Evolutionary conservation across 2,888 invertebrate genomes (phyloP), one percentile per base, ranked within the genome.

Genomic region (Leptinotarsa rubiginosa): DNA sequence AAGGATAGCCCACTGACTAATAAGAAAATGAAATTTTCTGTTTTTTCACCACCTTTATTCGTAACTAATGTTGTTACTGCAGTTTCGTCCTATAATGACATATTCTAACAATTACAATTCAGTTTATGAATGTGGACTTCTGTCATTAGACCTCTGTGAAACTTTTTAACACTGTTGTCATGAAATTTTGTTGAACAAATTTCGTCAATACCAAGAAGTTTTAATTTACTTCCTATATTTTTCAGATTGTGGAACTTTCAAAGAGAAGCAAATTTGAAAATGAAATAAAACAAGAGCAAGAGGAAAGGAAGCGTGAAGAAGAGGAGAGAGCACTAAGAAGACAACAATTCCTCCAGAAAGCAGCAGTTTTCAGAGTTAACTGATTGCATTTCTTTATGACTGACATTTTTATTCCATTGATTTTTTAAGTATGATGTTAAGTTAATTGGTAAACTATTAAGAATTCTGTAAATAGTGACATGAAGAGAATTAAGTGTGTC

Each of bases 211-310:
- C 10, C 10, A 41, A 41, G 7, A 41, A 41, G 10, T 41, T 10
- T 2, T 10, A 3, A 41, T 41, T 41, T 10, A 3, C 41, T 4
- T 41, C 2, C 41, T 41, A 41, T 10, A 41, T 41, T 59, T 88
- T 88, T 49, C 86, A 94, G 93, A 97, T 98, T 83, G 95, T 95
- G 84, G 94, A 96, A 84, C 91, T 96, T 77, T 88, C 93, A 13
- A 93, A 93, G 83, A 91, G 93, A 73, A 96, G 93, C 85, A 96
- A 96, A 89, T 97, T 97, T 88, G 97, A 97, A 85, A 93, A 94
- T 80, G 98, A 98, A 89, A 97, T 98, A 78, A 92, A 95, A 75
- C 92, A 94, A 87, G 97, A 98, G 86, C 97, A 97, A 86, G 97
- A 97, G 84, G 95, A 97, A 83, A 92, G 95, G 81, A 93, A 94